Conservation (phyloP, 2,888 invertebrate species). For the Oxycera nigricornis region DNA sequence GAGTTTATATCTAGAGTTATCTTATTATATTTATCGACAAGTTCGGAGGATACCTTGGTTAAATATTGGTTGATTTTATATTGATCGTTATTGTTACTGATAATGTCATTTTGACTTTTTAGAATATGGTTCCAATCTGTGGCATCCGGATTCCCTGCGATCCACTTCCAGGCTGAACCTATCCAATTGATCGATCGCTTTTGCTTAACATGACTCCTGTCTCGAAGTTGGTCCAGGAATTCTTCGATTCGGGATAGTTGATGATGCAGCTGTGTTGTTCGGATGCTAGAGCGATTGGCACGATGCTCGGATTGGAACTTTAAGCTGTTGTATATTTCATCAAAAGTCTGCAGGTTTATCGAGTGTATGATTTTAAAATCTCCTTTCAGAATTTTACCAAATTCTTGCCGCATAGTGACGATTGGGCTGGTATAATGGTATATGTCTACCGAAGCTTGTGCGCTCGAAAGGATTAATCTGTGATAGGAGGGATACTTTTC, state of each 20-base stretch:
- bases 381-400: background rate
- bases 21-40: constrained; percentile 36
- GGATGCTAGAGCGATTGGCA: background rate
- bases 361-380: background rate
- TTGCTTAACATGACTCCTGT: too few relatives aligned
- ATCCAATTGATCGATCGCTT: constrained; percentile 43
- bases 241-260: background rate
- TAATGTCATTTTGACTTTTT: constrained; percentile 26
- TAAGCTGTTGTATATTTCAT: background rate
- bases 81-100: constrained; percentile 41
- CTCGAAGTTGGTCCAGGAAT: background rate
- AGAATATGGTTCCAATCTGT: constrained; percentile 34
- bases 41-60: constrained; percentile 5
- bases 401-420: background rate
- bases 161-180: constrained; percentile 42
- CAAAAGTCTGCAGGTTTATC: background rate
- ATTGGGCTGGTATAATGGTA: constrained; percentile 1
- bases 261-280: background rate
- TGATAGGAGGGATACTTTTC: constrained; percentile 7
- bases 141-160: constrained; percentile 41
- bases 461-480: background rate
- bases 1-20: constrained; percentile 22
- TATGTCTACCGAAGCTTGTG: background rate
- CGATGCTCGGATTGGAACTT: background rate
- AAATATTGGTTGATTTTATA: constrained; percentile 38